Evolutionary conservation across 2,797 vertebrate species (phyloP).

Genomic region (Myotis daubentonii): DNA sequence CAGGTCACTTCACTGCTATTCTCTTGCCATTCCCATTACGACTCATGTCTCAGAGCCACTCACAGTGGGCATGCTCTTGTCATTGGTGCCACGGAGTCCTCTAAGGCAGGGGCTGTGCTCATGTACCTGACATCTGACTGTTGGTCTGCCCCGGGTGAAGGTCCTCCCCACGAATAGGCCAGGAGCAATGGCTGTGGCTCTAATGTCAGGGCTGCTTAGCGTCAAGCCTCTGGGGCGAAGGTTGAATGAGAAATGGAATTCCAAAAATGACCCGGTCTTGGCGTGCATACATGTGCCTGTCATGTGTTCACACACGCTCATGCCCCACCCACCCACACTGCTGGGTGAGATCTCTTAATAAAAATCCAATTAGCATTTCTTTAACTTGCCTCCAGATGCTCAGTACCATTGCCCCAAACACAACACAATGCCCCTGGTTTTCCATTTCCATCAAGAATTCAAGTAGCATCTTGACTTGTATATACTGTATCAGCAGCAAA

Average conservation of each 20-base stretch:
- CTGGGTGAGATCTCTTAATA: slow-evolving; percentile 43
- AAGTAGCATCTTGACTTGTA: slow-evolving; percentile 79
- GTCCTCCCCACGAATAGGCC: rapidly evolving
- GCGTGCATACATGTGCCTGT: rapidly evolving
- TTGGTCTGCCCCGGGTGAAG: rapidly evolving
- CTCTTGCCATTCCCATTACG: rapidly evolving
- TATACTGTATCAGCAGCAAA: slow-evolving; percentile 61
- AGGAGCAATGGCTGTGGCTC: background rate
- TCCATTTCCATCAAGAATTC: slow-evolving; percentile 72
- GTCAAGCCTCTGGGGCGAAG: rapidly evolving
- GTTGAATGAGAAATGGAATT: rapidly evolving
- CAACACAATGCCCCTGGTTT: slow-evolving; percentile 22
- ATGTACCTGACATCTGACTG: rapidly evolving
- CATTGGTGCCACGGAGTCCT: rapidly evolving
- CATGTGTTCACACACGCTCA: rapidly evolving
- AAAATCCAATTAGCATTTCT: slow-evolving; percentile 63
- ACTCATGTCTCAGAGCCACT: rapidly evolving
- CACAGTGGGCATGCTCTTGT: rapidly evolving
- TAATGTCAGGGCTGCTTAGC: rapidly evolving
- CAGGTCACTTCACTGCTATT: rapidly evolving
- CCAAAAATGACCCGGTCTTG: rapidly evolving
- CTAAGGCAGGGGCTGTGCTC: background rate
- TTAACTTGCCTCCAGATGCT: slow-evolving; percentile 59
- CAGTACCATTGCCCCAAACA: slow-evolving; percentile 60
- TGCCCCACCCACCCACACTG: background rate